Evolutionary conservation across 2,113 vertebrate species (phyloP), one percentile per base, ranked within the genome.

Genomic region (Sialia sialis): DNA sequence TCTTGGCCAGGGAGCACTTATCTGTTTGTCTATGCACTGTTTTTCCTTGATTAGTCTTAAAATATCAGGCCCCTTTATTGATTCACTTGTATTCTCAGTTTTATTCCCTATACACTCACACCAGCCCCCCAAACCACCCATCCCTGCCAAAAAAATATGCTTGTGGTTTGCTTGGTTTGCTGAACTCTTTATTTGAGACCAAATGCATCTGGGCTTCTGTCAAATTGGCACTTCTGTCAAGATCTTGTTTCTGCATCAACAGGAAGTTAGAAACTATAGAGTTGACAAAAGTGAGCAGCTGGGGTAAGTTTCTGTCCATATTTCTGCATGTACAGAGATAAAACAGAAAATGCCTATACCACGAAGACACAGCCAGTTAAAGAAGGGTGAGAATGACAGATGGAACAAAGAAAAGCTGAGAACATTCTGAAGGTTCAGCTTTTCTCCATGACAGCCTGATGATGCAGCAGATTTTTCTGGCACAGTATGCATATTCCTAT

Each of bases 121-220:
- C 14, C 48, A 49, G 48, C 25, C 8, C 14, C 48, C 13, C 16
- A 54, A 27, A 52, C 27, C 17, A 16, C 16, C 9, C 27, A 9
- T 9, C 5, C 6, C 3, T 2, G 3, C 5, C 8, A 7, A 19
- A 14, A 36, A 27, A 39, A 64, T 17, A 34, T 72, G 4, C 4
- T 41, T n/a, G 12, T 21, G 5, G 4, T 36, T 83, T 54, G 4
- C 13, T 55, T 17, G 20, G 38, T 84, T 89, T 67, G 19, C n/a
- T 82, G 46, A 54, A 58, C 18, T 29, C 15, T 52, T 76, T 29
- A 3, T 10, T 18, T 49, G 27, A 79, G 15, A 51, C 13, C 32
- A 74, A 87, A 82, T 6, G 7, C 7, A 46, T 75, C 38, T 3
- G 0, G 16, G 27, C 12, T n/a, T 27, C 17, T 64, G 39, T 23